Evolutionary conservation across 2,888 invertebrate species (phyloP).

Genomic region (Molanna angustata): DNA sequence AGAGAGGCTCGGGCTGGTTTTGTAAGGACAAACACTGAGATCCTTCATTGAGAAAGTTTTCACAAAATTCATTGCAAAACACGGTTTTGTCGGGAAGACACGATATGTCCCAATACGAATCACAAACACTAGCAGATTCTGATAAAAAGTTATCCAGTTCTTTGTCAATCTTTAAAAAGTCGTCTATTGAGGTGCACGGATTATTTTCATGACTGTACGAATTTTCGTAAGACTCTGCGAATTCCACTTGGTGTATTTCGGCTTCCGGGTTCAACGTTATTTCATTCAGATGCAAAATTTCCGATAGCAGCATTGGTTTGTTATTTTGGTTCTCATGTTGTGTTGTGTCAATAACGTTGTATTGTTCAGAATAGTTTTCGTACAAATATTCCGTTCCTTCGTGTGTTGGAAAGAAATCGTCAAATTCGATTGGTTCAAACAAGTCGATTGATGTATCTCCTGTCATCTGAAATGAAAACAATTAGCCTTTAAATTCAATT

Average conservation of each 20-base stretch:
- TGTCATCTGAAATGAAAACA: slow-evolving; percentile 19
- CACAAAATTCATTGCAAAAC: slow-evolving; percentile 55
- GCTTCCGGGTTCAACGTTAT: slow-evolving; percentile 25
- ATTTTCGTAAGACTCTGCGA: no score
- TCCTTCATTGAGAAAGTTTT: slow-evolving; percentile 35
- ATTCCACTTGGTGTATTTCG: slow-evolving; percentile 2
- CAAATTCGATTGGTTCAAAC: slow-evolving; percentile 10
- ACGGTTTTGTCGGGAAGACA: slow-evolving; percentile 55
- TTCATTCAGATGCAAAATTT: slow-evolving; percentile 27
- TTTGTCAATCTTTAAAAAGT: slow-evolving; percentile 24
- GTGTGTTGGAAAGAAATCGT: slow-evolving; percentile 5
- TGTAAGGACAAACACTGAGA: slow-evolving; percentile 39
- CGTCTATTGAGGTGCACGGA: neutral
- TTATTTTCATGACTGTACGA: neutral
- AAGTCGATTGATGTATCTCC: slow-evolving; percentile 7
- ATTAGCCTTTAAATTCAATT: no score
- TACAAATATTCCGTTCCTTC: slow-evolving; percentile 12
- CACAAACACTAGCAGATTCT: slow-evolving; percentile 14
- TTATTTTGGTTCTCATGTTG: no score
- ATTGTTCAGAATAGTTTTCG: slow-evolving; percentile 8
- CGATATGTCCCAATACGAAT: slow-evolving; percentile 38
- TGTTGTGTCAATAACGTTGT: no score
- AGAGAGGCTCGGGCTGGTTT: slow-evolving; percentile 25
- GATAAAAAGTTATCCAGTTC: slow-evolving; percentile 27
- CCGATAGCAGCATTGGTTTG: slow-evolving; percentile 18